A percentile compares a stretch with the other conserved stretches of the same genome.
These are phyloP conservation scores for Nannoperca obscura DNA, from an alignment of 2,797 vertebrate genomes.

Conservation along the genomic window DNA sequence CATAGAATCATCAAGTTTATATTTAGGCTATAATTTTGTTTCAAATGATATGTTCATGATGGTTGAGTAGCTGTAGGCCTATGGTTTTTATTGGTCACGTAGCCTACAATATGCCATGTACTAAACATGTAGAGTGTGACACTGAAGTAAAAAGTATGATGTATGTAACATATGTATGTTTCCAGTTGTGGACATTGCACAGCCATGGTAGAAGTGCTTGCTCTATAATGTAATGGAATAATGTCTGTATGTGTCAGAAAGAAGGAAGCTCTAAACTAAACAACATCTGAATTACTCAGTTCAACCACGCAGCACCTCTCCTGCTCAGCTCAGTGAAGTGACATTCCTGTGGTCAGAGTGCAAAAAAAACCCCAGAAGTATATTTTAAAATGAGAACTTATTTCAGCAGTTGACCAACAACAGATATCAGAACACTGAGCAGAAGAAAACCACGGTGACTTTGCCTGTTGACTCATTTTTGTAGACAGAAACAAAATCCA, in stretches of 20 bases:
- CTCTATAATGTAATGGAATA: neutral
- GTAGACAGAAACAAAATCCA: neutral
- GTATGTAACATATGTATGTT: neutral
- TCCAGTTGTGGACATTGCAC: neutral
- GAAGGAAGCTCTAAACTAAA: conserved; percentile 42
- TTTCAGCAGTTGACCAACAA: conserved; percentile 16
- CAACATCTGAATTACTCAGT: neutral
- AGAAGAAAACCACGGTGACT: conserved; percentile 1
- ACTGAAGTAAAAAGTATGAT: neutral
- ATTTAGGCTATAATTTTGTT: neutral
- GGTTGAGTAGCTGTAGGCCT: neutral
- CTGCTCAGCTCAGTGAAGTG: conserved; percentile 1
- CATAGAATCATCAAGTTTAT: neutral
- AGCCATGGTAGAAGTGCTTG: neutral
- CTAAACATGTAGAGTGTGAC: neutral
- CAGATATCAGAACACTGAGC: neutral
- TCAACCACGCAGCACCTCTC: conserved; percentile 1
- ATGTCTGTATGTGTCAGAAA: neutral
- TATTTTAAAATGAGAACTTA: conserved; percentile 52
- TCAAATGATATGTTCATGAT: neutral
- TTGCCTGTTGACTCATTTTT: neutral
- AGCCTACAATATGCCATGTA: neutral
- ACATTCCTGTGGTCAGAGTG: conserved; percentile 48
- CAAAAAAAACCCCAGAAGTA: conserved; percentile 53
- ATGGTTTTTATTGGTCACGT: neutral